Base-by-base conservation (phyloP, 2,888 invertebrate genomes). In the Carterocephalus palaemon region DNA sequence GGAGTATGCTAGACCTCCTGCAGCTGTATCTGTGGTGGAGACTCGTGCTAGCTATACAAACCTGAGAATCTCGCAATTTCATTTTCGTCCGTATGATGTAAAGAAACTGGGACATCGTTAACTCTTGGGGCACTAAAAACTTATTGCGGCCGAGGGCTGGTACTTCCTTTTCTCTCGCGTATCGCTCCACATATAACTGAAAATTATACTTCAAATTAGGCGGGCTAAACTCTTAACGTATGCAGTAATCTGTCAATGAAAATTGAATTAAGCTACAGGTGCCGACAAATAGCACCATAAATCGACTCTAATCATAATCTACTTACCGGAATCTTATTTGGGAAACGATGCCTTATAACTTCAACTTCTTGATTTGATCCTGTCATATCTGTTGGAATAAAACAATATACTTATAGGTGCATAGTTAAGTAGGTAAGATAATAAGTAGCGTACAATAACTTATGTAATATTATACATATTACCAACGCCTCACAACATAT, bases 81-180 rank as follows among this genome's bases (percentile, higher is more conserved):
- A 88, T 81, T 56, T 87, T 86, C 4, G 80, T 75, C 49, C 85
- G 63, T 47, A 96, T 93, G 46, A 95, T 93, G 57, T 92, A 92
- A 17, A 94, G 89, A 64, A 96, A 94, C 82, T 96, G 95, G 41
- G 95, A 94, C 91, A 96, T 93, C 0, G 95, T 93, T 6, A 96
- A 89, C 70, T 95, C 95, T 79, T 95, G 93, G 1, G 96, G 96
- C 10, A 96, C 95, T 49, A 96, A 82, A 79, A 93, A 96, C 73
- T 95, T 96, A 13, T 92, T 92, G 74, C 95, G 94, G 62, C 92
- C 93, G 65, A 95, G 67, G 6, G 89, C 75, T 2, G 95, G 95
- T 38, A 96, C 87, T 51, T 90, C 89, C 33, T 88, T 89, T 69
- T 96, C 96, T 64, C 92, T 92, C 49, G 88, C 86, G 68, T 91